phyloP scores from a whole-genome alignment of 2,888 invertebrate genomes.

The Nephrocerus scutellatus region DNA sequence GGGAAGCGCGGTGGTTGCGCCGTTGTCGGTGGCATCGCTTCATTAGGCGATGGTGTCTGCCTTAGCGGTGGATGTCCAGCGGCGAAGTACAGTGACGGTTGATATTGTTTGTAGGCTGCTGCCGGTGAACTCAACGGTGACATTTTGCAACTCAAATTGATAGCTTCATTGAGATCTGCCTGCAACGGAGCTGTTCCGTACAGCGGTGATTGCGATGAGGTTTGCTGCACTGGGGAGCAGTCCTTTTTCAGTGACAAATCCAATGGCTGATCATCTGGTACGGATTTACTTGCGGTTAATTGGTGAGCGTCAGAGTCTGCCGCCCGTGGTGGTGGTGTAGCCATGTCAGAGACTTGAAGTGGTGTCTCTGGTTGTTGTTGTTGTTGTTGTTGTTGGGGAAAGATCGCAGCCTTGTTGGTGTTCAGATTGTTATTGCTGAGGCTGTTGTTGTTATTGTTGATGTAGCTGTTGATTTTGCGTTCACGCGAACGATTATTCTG shows the following conservation, averaged over 20 bases:
- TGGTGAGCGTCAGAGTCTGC: conserved; percentile 31
- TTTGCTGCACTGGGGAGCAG: conserved; percentile 41
- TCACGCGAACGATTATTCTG: conserved; percentile 91
- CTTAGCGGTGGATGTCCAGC: conserved; percentile 26
- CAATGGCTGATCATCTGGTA: conserved; percentile 67
- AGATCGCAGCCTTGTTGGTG: conserved; percentile 14
- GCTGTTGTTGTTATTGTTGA: conserved; percentile 20
- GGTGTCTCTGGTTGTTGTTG: conserved; percentile 21
- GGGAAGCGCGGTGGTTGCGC: conserved; percentile 31
- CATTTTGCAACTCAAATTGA: conserved; percentile 67
- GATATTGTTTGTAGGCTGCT: conserved; percentile 34
- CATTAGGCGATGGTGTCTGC: conserved; percentile 33
- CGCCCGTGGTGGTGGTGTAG: conserved; percentile 19
- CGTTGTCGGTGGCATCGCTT: conserved; percentile 26
- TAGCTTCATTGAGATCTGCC: conserved; percentile 58
- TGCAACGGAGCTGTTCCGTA: conserved; percentile 56
- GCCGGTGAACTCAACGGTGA: conserved; percentile 49
- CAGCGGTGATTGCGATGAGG: conserved; percentile 53
- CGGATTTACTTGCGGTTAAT: conserved; percentile 26
- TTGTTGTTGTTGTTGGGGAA: conserved; percentile 30
- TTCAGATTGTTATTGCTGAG: conserved; percentile 19
- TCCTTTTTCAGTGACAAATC: conserved; percentile 83
- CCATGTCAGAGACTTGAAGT: conserved; percentile 7
- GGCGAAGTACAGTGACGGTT: conserved; percentile 37
- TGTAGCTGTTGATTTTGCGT: conserved; percentile 55